Base-by-base conservation (phyloP, 2,113 vertebrate species). In the Pseudorhombus dupliciocellatus region DNA sequence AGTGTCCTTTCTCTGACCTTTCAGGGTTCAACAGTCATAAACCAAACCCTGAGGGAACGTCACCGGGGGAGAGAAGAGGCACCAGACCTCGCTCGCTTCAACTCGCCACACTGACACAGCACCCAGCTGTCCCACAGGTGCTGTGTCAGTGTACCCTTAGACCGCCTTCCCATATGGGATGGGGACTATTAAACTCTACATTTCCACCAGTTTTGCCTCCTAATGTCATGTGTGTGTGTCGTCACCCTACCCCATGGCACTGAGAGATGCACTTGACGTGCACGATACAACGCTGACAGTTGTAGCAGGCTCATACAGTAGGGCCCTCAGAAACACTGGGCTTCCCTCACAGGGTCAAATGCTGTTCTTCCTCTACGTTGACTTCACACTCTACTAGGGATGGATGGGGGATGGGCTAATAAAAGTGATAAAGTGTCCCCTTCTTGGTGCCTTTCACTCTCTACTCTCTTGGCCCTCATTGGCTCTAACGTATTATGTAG, bases 351-450 rank as follows among this genome's bases (percentile, higher is more conserved):
- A 73, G 76, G 70, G 65, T 77, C 76, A 73, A 26, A 71, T 34
- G 70, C 63, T 69, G 51, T 85, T 76, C 86, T 84, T 73, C 69
- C 70, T 75, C 73, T 30, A 53, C 70, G 72, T 52, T 54, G 79
- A 84, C 81, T 82, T 54, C n/a, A 52, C 50, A 53, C 22, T 53
- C 52, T 6, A 16, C 55, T 76, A 73, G 66, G 60, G 42, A 69
- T 51, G 53, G 55, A 71, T 44, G 51, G 64, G 52, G 73, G 65
- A 66, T 63, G 58, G 77, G 81, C 3, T 63, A 67, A 81, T 84
- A 83, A 84, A 87, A 70, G 78, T 89, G 83, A 87, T 86, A 64
- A 80, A 89, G 66, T 72, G 68, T 21, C 26, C 31, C n/a, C 55
- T 50, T 50, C 73, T 55, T 48, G 0, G 11, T 57, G 52, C 52